These are phyloP conservation scores for Drosophila anceps DNA, from an alignment of 2,888 invertebrate species.

Conservation along the genomic window DNA sequence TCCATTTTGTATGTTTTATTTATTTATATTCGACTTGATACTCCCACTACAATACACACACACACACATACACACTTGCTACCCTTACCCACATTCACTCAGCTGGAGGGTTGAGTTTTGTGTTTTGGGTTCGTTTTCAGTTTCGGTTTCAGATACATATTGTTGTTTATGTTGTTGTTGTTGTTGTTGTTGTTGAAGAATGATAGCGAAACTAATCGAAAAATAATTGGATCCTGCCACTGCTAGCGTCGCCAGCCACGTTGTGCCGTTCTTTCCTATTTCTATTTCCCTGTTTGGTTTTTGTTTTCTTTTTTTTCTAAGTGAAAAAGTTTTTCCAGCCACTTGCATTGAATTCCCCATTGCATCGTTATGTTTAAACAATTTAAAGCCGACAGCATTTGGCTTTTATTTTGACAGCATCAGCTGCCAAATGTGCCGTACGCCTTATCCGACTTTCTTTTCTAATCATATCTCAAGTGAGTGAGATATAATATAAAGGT, in stretches of 20 bases:
- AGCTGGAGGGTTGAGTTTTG: constrained; percentile 55
- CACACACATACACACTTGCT: constrained; percentile 41
- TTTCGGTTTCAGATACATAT: constrained; percentile 69
- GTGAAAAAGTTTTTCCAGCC: constrained; percentile 63
- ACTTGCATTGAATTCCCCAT: constrained; percentile 81
- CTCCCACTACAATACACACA: constrained; percentile 60
- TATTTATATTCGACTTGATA: constrained; percentile 82
- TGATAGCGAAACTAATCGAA: constrained; percentile 85
- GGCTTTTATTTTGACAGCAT: constrained; percentile 71
- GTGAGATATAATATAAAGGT: too few relatives aligned
- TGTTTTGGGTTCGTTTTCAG: constrained; percentile 58
- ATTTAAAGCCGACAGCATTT: constrained; percentile 72
- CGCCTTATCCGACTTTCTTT: background rate
- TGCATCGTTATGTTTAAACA: constrained; percentile 83
- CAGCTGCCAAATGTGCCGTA: constrained; percentile 57
- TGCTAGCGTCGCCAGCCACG: constrained; percentile 39
- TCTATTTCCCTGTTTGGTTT: constrained; percentile 28
- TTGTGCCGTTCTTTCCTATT: constrained; percentile 54
- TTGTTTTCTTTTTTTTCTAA: constrained; percentile 32
- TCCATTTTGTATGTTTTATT: constrained; percentile 84
- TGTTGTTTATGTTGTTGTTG: constrained; percentile 47
- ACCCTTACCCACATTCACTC: constrained; percentile 41
- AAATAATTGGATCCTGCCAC: constrained; percentile 84
- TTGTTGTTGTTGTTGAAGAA: constrained; percentile 79
- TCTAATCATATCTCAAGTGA: constrained; percentile 7